Conservation (phyloP, 2,113 vertebrate species). For the Hemiprocne comata region DNA sequence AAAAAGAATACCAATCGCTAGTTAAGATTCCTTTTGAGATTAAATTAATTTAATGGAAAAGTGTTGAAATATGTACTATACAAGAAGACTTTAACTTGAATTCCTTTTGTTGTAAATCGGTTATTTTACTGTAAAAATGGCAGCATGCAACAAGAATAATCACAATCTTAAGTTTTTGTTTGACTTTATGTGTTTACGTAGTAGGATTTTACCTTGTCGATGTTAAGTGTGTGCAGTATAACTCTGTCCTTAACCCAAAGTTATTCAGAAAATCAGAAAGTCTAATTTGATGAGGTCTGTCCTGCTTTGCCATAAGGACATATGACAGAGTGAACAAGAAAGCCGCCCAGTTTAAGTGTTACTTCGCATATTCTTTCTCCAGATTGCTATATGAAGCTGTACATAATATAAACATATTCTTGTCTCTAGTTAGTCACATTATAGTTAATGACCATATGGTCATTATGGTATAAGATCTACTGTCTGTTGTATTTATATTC, state of each 20-base stretch:
- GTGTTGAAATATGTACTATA: not conserved
- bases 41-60: not conserved
- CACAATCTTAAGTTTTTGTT: not conserved
- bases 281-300: slow-evolving; percentile 48
- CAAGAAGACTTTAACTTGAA: not conserved
- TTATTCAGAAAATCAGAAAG: slow-evolving; percentile 50
- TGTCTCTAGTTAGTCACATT: slow-evolving; percentile 89
- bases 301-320: slow-evolving; percentile 64
- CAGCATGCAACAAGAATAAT: not conserved
- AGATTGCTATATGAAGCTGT: slow-evolving; percentile 84
- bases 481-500: slow-evolving; percentile 96
- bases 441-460: slow-evolving; percentile 96
- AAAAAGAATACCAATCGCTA: not conserved
- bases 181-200: not conserved
- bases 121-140: not conserved
- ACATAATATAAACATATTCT: slow-evolving; percentile 86
- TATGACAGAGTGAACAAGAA: slow-evolving; percentile 66
- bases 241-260: slow-evolving; percentile 53
- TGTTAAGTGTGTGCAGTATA: not conserved
- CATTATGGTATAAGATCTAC: slow-evolving; percentile 88
- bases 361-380: slow-evolving; percentile 77
- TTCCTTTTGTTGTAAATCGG: not conserved
- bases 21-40: not conserved
- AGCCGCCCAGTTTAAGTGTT: slow-evolving; percentile 76
- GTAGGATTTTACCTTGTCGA: not conserved